Percentiles rank a stretch among this genome's conserved stretches.
Evolutionary conservation across 2,888 invertebrate genomes (phyloP).

Genomic region (Eupithecia exiguata): DNA sequence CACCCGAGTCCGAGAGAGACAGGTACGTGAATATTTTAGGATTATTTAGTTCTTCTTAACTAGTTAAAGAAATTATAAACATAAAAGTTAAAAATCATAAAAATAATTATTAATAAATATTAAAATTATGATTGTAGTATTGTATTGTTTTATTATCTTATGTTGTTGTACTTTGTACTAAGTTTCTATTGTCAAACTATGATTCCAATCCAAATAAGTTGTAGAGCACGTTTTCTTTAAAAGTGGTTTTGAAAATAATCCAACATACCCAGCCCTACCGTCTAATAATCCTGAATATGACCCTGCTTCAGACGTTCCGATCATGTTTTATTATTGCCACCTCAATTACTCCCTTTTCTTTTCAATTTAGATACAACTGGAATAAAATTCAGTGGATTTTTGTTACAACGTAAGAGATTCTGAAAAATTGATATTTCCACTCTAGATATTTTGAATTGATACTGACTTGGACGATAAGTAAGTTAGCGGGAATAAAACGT

Average conservation of each 20-base stretch:
- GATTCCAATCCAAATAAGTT: no score
- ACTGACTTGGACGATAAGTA: neutral
- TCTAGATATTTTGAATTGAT: constrained; percentile 8
- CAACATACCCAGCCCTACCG: neutral
- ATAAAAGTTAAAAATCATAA: no score
- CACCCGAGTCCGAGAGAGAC: no score
- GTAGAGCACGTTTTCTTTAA: no score
- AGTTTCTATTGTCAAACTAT: no score
- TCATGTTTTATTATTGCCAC: constrained; percentile 42
- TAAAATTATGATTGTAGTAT: no score
- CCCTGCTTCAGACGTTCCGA: constrained; percentile 21
- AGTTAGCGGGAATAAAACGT: neutral
- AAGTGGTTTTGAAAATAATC: neutral
- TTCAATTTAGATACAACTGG: constrained; percentile 37
- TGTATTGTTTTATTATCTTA: no score
- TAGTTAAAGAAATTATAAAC: no score
- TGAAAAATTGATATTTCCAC: constrained; percentile 15
- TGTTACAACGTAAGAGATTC: constrained; percentile 17
- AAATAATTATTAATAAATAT: no score
- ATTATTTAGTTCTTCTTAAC: no score
- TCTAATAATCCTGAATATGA: constrained; percentile 1
- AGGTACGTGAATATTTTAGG: no score
- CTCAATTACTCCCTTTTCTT: constrained; percentile 37
- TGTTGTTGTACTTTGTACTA: no score
- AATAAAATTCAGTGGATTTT: constrained; percentile 16